Percentiles rank a stretch among this genome's conserved stretches.
Evolutionary conservation across 1,140 invertebrate genomes (phyloP).

Genomic region (Stratiolaelaps scimitus): DNA sequence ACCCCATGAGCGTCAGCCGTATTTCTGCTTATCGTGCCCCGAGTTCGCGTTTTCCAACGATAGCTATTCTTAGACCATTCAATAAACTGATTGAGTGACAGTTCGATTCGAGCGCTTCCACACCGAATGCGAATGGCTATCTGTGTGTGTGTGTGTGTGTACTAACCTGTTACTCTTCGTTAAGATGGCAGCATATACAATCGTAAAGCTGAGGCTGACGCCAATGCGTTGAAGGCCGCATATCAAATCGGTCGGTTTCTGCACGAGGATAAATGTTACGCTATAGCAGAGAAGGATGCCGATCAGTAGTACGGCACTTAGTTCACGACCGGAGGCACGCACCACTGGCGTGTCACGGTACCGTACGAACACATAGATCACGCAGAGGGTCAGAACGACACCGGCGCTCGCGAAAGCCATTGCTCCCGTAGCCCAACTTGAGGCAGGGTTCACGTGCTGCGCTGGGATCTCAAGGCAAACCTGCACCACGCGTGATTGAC

Average conservation of each 20-base stretch:
- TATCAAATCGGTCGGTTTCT: constrained; percentile 45
- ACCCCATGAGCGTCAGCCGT: too few relatives aligned
- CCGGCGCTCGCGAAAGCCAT: constrained; percentile 48
- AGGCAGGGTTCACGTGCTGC: constrained; percentile 58
- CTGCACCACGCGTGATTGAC: constrained; percentile 36
- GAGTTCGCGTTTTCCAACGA: too few relatives aligned
- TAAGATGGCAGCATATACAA: constrained; percentile 75
- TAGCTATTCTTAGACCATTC: too few relatives aligned
- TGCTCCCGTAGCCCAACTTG: constrained; percentile 70
- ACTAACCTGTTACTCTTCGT: constrained; percentile 64
- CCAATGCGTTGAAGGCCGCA: constrained; percentile 44
- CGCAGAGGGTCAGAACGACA: constrained; percentile 40
- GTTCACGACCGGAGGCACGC: constrained; percentile 70
- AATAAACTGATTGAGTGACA: too few relatives aligned
- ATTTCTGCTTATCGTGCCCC: too few relatives aligned
- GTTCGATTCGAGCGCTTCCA: neutral
- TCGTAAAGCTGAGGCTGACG: constrained; percentile 76
- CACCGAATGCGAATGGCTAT: too few relatives aligned
- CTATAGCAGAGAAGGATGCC: constrained; percentile 78
- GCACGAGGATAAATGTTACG: constrained; percentile 66
- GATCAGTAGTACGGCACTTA: constrained; percentile 70
- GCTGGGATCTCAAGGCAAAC: constrained; percentile 64
- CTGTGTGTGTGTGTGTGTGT: neutral
- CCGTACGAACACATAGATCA: constrained; percentile 52
- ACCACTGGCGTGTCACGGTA: constrained; percentile 76